Evolutionary conservation across 2,888 invertebrate genomes (phyloP), one percentile per base, ranked within the genome.

Genomic region (Darwinula stevensoni): DNA sequence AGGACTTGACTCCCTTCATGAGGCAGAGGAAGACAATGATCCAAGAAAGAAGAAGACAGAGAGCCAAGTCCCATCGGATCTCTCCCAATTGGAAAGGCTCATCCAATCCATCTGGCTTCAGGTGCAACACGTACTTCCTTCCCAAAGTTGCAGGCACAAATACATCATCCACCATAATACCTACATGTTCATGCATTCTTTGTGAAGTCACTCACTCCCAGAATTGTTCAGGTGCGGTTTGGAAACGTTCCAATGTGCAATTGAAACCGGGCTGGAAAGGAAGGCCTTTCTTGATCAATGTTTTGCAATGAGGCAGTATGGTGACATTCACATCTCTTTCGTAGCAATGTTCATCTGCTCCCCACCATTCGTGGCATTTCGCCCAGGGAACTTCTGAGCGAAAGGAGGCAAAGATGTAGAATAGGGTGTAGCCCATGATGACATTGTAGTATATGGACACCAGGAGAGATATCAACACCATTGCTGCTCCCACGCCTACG

Each of bases 151-250:
- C n/a, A 9, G 22, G 6, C n/a, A 9, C n/a, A 16, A 14, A 9
- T 14, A 31, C 16, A 13, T 27, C 12, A 5, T 3, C 3, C 4
- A 13, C 3, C n/a, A n/a, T n/a, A 27, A 27, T 27, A 14, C 26
- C 11, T 29, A 11, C 27, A 26, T 4, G 11, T 4, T n/a, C n/a
- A n/a, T n/a, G n/a, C n/a, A n/a, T n/a, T n/a, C 15, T 13, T n/a
- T 13, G 15, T 9, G 4, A 12, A 3, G 31, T 17, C 3, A 44
- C 49, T 47, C 41, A 51, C 51, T 46, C 48, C 50, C 50, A 50
- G 36, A 44, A 50, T 36, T 50, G 49, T 15, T 47, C 39, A n/a
- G n/a, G n/a, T n/a, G n/a, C n/a, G n/a, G n/a, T n/a, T n/a, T n/a
- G n/a, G n/a, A n/a, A n/a, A n/a, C n/a, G n/a, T n/a, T n/a, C n/a